These are phyloP conservation scores for Heliconius hortense DNA, from an alignment of 2,888 invertebrate species.

Conservation along the genomic window DNA sequence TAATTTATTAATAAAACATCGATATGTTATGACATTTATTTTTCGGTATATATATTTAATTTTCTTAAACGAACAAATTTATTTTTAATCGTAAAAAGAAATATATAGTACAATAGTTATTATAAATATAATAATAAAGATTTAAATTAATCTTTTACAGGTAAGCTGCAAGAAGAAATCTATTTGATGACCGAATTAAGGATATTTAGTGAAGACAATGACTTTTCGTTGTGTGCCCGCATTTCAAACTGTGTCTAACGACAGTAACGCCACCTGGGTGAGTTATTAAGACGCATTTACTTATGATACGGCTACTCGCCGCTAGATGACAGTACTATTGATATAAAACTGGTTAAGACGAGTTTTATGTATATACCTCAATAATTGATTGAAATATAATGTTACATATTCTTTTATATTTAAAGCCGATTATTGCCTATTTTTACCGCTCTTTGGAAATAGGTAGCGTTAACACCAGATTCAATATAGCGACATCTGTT, in stretches of 20 bases:
- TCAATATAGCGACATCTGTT: constrained; percentile 7
- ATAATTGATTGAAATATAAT: background rate
- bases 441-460: background rate
- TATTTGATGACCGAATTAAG: constrained; percentile 54
- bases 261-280: constrained; percentile 86
- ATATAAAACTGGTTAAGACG: background rate
- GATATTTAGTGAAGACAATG: constrained; percentile 73
- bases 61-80: background rate
- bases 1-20: background rate
- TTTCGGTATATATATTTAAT: background rate
- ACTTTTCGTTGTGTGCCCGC: constrained; percentile 86
- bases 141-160: constrained; percentile 59
- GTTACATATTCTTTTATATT: background rate
- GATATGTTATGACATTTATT: background rate
- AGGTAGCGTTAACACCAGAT: background rate
- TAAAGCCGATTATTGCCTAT: too few species aligned
- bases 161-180: constrained; percentile 84
- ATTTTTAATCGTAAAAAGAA: too few species aligned
- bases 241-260: constrained; percentile 84
- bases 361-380: background rate
- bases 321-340: constrained; percentile 53
- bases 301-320: constrained; percentile 44
- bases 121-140: background rate
- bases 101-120: background rate
- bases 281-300: constrained; percentile 59